Evolutionary conservation across 2,888 invertebrate genomes (phyloP).

Genomic region (Caradrina kadenii): DNA sequence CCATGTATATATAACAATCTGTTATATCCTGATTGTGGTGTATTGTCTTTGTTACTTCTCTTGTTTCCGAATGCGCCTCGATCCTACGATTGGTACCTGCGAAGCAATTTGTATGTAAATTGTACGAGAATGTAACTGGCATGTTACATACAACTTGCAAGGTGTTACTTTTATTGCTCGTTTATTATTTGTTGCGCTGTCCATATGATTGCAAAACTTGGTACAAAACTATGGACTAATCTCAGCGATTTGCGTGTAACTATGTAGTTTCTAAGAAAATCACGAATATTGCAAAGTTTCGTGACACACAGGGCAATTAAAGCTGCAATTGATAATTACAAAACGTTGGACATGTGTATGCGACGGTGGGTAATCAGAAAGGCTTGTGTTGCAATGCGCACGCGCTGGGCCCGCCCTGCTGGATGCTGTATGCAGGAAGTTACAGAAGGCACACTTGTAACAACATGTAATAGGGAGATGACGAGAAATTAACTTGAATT

Average conservation of each 20-base stretch:
- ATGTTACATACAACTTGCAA: constrained; percentile 33
- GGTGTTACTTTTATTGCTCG: constrained; percentile 50
- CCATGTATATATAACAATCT: constrained; percentile 21
- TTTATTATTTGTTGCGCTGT: constrained; percentile 42
- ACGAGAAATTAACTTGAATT: not conserved
- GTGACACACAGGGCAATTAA: constrained; percentile 44
- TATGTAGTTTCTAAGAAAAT: constrained; percentile 23
- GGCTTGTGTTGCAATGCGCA: constrained; percentile 44
- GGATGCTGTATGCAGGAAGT: not conserved
- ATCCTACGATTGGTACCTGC: constrained; percentile 33
- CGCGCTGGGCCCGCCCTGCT: constrained; percentile 26
- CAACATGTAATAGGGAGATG: not conserved
- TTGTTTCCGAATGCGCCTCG: constrained; percentile 47
- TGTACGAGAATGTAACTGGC: constrained; percentile 26
- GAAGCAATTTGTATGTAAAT: constrained; percentile 49
- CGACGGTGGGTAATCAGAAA: constrained; percentile 30
- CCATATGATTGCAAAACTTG: constrained; percentile 22
- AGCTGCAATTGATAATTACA: constrained; percentile 38
- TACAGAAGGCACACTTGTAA: constrained; percentile 27
- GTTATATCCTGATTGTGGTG: constrained; percentile 55
- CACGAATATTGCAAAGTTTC: constrained; percentile 16
- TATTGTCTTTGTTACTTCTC: constrained; percentile 47
- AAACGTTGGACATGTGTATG: constrained; percentile 24
- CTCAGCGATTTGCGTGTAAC: constrained; percentile 17
- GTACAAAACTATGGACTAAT: constrained; percentile 16